A percentile compares a stretch with the other conserved stretches of the same genome.
Evolutionary conservation across 2,888 invertebrate species (phyloP).

Genomic region (Aphrophora alni): DNA sequence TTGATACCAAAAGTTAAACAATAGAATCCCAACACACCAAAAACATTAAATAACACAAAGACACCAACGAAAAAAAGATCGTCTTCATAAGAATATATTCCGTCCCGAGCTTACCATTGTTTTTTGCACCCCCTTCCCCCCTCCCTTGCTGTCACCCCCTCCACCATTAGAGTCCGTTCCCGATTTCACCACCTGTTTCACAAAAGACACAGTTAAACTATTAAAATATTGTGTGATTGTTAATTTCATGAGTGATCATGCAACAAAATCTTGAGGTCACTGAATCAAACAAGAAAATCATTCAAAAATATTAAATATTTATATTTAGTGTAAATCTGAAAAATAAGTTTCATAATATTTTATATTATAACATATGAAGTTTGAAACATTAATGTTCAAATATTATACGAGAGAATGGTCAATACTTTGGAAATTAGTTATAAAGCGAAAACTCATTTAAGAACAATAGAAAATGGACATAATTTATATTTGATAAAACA

Average conservation of each 20-base stretch:
- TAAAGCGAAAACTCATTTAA: too few relatives aligned
- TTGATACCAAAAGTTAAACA: neutral
- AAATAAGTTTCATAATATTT: neutral
- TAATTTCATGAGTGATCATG: neutral
- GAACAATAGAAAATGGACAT: too few relatives aligned
- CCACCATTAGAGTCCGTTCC: constrained; percentile 23
- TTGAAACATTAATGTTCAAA: too few relatives aligned
- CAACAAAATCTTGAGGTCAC: neutral
- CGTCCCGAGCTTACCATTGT: constrained; percentile 28
- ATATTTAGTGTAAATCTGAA: neutral
- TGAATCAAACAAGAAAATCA: neutral
- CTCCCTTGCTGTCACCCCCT: constrained; percentile 30
- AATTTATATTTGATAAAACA: too few relatives aligned
- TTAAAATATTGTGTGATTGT: neutral
- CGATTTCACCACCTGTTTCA: constrained; percentile 29
- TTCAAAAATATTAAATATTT: too few relatives aligned
- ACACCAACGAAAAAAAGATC: constrained; percentile 42
- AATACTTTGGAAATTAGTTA: too few relatives aligned
- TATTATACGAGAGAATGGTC: neutral
- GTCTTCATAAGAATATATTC: constrained; percentile 6
- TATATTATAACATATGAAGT: neutral
- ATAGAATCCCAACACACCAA: neutral
- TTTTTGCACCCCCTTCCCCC: constrained; percentile 30
- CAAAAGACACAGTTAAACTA: constrained; percentile 24
- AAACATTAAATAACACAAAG: constrained; percentile 10